Evolutionary conservation across 2,797 vertebrate species (phyloP).

Genomic region (Bryconaethiops microstoma): DNA sequence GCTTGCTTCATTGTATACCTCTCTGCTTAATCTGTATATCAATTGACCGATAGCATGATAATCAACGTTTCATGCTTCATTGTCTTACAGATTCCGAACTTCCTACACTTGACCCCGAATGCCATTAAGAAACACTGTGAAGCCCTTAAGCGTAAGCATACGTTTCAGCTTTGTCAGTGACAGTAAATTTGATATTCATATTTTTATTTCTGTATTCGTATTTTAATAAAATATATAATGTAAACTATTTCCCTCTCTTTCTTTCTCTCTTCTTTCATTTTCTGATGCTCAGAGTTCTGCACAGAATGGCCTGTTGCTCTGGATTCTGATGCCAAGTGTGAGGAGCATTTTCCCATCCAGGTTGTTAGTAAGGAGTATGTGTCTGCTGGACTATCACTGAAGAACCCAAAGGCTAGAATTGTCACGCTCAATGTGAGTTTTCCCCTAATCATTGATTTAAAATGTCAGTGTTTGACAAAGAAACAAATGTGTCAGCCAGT

Average conservation of each 20-base stretch:
- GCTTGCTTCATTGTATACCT: background rate
- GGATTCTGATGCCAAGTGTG: slow-evolving; percentile 83
- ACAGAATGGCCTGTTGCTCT: slow-evolving; percentile 92
- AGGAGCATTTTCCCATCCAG: slow-evolving; percentile 88
- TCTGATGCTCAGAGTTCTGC: slow-evolving; percentile 84
- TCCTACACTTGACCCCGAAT: slow-evolving; percentile 93
- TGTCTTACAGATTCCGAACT: slow-evolving; percentile 92
- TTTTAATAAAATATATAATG: background rate
- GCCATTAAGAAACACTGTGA: slow-evolving; percentile 95
- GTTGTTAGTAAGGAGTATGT: slow-evolving; percentile 83
- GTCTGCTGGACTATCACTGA: slow-evolving; percentile 83
- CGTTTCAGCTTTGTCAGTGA: background rate
- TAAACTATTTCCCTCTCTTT: background rate
- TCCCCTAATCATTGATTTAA: background rate
- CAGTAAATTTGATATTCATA: too few relatives aligned
- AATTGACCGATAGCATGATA: background rate
- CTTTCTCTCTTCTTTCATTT: background rate
- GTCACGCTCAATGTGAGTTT: slow-evolving; percentile 74
- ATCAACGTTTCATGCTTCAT: background rate
- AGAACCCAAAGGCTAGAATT: slow-evolving; percentile 86
- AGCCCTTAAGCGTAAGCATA: slow-evolving; percentile 86
- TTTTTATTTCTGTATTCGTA: background rate
- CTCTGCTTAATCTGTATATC: background rate
- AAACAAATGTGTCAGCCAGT: background rate
- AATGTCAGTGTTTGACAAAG: background rate